Percentiles rank a stretch among this genome's conserved stretches.
Evolutionary conservation across 2,113 vertebrate species (phyloP).

Genomic region (Ammospiza caudacuta): DNA sequence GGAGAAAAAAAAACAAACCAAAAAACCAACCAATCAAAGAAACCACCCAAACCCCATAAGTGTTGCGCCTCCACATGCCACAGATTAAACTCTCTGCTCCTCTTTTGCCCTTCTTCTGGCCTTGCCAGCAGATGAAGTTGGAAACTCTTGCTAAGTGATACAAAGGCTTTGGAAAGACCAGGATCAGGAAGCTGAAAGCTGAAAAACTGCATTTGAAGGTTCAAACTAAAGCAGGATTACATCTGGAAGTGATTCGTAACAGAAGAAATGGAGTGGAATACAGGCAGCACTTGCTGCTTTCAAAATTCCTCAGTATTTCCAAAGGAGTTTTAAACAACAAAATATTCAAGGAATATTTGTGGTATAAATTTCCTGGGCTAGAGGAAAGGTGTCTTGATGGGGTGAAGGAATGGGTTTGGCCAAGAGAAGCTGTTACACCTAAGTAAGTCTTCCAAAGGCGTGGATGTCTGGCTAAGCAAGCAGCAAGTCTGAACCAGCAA

Average conservation of each 20-base stretch:
- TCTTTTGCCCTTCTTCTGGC: background rate
- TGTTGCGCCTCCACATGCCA: background rate
- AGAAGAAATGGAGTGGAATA: background rate
- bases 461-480: background rate
- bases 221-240: background rate
- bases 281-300: fast-evolving
- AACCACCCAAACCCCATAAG: background rate
- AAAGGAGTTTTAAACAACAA: background rate
- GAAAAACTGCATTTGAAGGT: background rate
- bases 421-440: background rate
- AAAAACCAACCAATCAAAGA: background rate
- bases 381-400: background rate
- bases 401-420: background rate
- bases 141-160: background rate
- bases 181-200: background rate
- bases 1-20: background rate
- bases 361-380: background rate
- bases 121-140: background rate
- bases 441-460: background rate
- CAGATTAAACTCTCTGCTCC: background rate
- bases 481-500: background rate
- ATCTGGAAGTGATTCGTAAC: background rate
- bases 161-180: background rate
- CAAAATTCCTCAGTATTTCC: background rate
- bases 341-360: background rate